Evolutionary conservation across 2,888 invertebrate genomes (phyloP).

Genomic region (Phyllotreta cruciferae): DNA sequence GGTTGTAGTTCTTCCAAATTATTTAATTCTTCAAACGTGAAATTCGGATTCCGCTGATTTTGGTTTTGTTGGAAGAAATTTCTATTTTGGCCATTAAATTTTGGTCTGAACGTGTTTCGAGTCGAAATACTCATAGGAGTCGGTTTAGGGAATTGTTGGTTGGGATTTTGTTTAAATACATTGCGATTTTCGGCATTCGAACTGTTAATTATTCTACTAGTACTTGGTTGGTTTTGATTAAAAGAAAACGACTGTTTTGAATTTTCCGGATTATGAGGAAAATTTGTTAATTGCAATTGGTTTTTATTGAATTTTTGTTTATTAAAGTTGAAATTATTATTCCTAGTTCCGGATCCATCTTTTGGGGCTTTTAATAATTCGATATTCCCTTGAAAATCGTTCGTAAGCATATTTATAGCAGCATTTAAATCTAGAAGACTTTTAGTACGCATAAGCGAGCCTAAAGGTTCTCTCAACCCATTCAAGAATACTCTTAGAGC

Average conservation of each 20-base stretch:
- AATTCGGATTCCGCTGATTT: conserved; percentile 13
- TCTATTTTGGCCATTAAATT: conserved; percentile 5
- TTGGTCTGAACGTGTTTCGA: conserved; percentile 16
- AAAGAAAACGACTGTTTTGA: no score
- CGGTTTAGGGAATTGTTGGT: conserved; percentile 18
- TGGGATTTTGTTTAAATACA: conserved; percentile 16
- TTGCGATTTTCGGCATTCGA: conserved; percentile 10
- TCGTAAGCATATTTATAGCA: conserved; percentile 4
- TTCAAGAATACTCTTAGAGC: conserved; percentile 24
- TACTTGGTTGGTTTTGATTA: no score
- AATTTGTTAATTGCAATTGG: no score
- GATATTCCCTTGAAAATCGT: conserved; percentile 5
- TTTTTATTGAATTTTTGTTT: no score
- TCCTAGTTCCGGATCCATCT: no score
- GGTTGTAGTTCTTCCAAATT: conserved; percentile 17
- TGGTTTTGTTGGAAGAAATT: conserved; percentile 13
- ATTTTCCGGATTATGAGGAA: no score
- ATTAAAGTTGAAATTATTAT: no score
- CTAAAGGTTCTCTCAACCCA: conserved; percentile 25
- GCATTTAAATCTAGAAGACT: conserved; percentile 17
- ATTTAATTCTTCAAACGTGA: conserved; percentile 11
- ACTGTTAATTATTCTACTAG: no score
- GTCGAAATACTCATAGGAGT: conserved; percentile 19
- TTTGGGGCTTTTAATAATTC: no score
- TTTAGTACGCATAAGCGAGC: conserved; percentile 27